Evolutionary conservation across 2,797 vertebrate species (phyloP).

Genomic region (Gobio occitaniae): DNA sequence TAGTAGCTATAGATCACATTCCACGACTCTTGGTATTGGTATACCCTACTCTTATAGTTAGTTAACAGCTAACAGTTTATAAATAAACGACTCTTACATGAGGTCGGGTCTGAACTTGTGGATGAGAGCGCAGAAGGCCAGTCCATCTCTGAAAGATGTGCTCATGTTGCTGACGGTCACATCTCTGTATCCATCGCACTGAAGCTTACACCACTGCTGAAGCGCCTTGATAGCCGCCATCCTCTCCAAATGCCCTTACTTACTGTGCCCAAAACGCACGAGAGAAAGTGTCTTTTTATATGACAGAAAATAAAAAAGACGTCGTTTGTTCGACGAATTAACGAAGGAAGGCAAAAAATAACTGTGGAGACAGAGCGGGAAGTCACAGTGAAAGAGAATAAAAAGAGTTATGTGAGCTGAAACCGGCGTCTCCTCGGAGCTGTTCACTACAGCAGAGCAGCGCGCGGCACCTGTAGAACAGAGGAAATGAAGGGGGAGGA

Average conservation of each 20-base stretch:
- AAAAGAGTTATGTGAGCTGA: background rate
- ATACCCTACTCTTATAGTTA: background rate
- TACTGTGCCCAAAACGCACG: background rate
- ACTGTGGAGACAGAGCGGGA: background rate
- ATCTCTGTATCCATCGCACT: conserved; percentile 90
- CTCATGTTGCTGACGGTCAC: conserved; percentile 95
- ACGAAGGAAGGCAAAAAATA: background rate
- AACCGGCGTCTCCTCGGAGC: background rate
- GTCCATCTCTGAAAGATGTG: conserved; percentile 91
- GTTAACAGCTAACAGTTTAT: too few relatives aligned
- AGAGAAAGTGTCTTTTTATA: background rate
- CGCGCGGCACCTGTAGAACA: conserved; percentile 33
- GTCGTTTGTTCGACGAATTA: background rate
- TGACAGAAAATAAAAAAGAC: background rate
- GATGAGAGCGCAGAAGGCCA: conserved; percentile 96
- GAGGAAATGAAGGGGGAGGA: conserved; percentile 17
- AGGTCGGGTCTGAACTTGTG: conserved; percentile 95
- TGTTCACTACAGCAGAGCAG: background rate
- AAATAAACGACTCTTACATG: conserved; percentile 83
- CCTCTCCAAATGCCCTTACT: conserved; percentile 11
- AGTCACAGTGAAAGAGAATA: background rate
- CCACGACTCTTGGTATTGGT: background rate
- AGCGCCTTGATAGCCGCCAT: conserved; percentile 95
- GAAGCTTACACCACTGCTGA: conserved; percentile 91
- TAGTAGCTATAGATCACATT: background rate